A percentile compares a stretch with the other conserved stretches of the same genome.
These are phyloP conservation scores for Ennomos quercinarius DNA, from an alignment of 2,888 invertebrate species.

Conservation along the genomic window DNA sequence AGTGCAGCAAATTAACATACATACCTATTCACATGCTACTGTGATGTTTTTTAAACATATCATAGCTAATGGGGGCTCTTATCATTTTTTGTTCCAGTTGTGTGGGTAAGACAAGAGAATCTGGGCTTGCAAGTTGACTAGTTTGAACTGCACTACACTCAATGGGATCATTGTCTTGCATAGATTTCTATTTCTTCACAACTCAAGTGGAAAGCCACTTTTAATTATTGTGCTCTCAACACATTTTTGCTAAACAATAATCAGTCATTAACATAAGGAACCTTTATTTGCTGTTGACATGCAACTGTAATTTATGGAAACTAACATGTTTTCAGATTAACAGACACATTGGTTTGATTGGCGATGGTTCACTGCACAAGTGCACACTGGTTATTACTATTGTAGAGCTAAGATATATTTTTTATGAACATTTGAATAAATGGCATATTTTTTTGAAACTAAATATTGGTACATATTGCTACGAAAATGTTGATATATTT, in stretches of 20 bases:
- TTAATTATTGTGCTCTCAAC: constrained; percentile 32
- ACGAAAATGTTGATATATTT: no score
- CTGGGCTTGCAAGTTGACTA: no score
- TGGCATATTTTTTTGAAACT: no score
- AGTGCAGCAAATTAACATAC: constrained; percentile 5
- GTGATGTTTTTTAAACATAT: background rate
- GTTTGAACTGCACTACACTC: constrained; percentile 10
- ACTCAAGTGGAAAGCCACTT: constrained; percentile 57
- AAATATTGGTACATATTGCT: no score
- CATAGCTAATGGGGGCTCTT: background rate
- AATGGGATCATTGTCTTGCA: constrained; percentile 52
- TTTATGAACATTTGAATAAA: no score
- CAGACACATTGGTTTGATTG: no score
- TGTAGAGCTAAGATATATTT: no score
- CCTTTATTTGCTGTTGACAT: constrained; percentile 14
- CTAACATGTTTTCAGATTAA: no score
- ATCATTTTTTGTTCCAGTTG: no score
- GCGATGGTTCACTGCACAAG: no score
- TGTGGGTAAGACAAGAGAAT: no score
- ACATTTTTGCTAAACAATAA: constrained; percentile 30
- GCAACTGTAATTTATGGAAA: constrained; percentile 12
- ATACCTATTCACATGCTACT: background rate
- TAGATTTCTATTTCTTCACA: constrained; percentile 68
- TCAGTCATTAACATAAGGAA: constrained; percentile 19
- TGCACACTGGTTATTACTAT: no score